These are phyloP conservation scores for Orchestia grillus DNA, from an alignment of 1,140 invertebrate species.

Conservation along the genomic window DNA sequence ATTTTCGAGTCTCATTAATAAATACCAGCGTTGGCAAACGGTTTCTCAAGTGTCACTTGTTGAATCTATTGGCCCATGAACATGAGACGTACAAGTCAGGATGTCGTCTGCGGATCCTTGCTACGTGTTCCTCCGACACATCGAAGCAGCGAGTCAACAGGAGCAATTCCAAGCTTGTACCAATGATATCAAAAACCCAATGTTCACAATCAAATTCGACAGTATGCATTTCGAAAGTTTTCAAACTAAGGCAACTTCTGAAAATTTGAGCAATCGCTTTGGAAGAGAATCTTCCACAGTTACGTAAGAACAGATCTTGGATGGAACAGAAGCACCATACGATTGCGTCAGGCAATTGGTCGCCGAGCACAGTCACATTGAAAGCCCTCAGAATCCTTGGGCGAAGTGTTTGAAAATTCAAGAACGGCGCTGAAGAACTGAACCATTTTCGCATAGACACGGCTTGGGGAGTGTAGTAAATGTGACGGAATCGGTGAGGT, in stretches of 20 bases:
- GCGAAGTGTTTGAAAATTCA: not conserved
- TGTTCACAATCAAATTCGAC: not conserved
- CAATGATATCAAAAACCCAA: not conserved
- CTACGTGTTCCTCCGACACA: not conserved
- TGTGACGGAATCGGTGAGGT: too few relatives aligned
- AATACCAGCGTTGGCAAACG: too few relatives aligned
- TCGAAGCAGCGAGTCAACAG: not conserved
- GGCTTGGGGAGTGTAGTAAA: not conserved
- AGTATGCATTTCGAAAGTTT: not conserved
- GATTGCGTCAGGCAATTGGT: not conserved
- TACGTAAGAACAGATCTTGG: not conserved
- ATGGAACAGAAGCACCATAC: not conserved
- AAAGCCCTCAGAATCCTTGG: not conserved
- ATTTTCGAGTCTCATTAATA: too few relatives aligned
- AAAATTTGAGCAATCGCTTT: not conserved
- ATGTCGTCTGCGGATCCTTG: not conserved
- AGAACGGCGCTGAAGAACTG: not conserved
- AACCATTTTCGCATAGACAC: not conserved
- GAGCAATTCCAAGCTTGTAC: not conserved
- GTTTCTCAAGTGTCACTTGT: too few relatives aligned
- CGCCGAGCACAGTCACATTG: not conserved
- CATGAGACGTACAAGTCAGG: not conserved
- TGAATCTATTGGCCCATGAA: too few relatives aligned
- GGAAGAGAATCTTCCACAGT: not conserved
- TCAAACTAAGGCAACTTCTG: not conserved